Base-by-base conservation (phyloP, 2,888 invertebrate genomes). In the Melipona bicolor region DNA sequence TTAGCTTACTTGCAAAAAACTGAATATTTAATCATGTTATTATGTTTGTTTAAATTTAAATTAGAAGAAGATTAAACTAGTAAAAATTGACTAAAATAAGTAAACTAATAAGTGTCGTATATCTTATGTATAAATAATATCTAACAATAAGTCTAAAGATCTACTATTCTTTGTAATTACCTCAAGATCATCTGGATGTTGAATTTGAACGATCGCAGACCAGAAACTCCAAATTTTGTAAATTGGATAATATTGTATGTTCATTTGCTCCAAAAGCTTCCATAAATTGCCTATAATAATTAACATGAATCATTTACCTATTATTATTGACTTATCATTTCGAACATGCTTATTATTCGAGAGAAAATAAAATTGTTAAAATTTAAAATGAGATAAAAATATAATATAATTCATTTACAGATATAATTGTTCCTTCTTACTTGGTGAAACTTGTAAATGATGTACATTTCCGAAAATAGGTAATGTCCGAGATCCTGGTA, bases 111-210 rank as follows among this genome's bases (percentile, higher is more conserved):
- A n/a, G n/a, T 9, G 9, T 43, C 43, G 43, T 43, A 9, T 43
- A 43, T 43, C 9, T 43, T 43, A 43, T 43, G 6, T 43, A 32
- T 32, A 64, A 64, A 32, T 11, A 21, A 64, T 64, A 32, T 32
- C 32, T 32, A 32, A 27, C 27, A 27, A 27, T 27, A 27, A 32
- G 1, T 32, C 19, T 64, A 4, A 36, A 21, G 9, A 19, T 27
- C 1, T 19, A 9, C 1, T 24, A 50, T 13, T 27, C 11, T 27
- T 19, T 24, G 1, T 13, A 52, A 61, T 84, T 89, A 93, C 94
- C 89, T 94, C 92, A 4, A 90, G 62, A 76, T 93, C 93, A 65
- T 94, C 91, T 5, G 94, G 93, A 86, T 93, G 92, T 15, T 84
- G 87, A 62, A 92, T 62, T 79, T 91, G 89, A 0, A 92, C 43